These are phyloP conservation scores for Chelidonichthys spinosus DNA, from an alignment of 2,797 vertebrate species.

Conservation along the genomic window DNA sequence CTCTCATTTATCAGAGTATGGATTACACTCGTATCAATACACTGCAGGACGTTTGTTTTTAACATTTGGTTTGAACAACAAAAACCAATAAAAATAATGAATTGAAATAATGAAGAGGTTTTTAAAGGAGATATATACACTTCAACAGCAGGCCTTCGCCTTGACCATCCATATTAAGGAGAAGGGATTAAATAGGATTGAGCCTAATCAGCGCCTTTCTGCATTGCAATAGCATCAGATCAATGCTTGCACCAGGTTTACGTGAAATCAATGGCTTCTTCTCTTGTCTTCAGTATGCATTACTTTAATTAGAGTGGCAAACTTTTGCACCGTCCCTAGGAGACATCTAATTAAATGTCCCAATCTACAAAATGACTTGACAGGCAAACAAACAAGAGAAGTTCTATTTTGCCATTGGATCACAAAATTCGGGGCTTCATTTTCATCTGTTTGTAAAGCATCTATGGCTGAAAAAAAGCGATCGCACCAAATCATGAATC, in stretches of 20 bases:
- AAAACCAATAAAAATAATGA: slow-evolving; percentile 9
- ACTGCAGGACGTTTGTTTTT: slow-evolving; percentile 5
- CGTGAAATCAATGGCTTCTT: slow-evolving; percentile 62
- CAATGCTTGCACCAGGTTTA: slow-evolving; percentile 57
- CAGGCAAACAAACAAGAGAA: slow-evolving; percentile 32
- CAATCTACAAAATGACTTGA: slow-evolving; percentile 44
- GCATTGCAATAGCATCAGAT: slow-evolving; percentile 51
- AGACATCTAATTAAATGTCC: slow-evolving; percentile 50
- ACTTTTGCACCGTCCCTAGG: slow-evolving; percentile 32
- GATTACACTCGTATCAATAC: slow-evolving; percentile 10
- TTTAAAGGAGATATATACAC: slow-evolving; percentile 36
- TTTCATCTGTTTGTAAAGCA: slow-evolving; percentile 13
- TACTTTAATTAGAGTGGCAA: slow-evolving; percentile 68
- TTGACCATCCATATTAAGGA: slow-evolving; percentile 27
- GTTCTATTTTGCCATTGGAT: slow-evolving; percentile 5
- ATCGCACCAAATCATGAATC: background rate
- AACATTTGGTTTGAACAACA: slow-evolving; percentile 18
- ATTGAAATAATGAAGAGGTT: slow-evolving; percentile 27
- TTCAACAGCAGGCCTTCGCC: slow-evolving; percentile 38
- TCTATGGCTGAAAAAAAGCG: background rate
- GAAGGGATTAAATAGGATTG: slow-evolving; percentile 53
- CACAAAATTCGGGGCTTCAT: background rate
- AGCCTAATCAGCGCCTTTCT: slow-evolving; percentile 53
- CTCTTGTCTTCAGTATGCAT: slow-evolving; percentile 60
- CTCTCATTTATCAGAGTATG: background rate